Conservation (phyloP, 2,113 vertebrate genomes). For the Cheilinus undulatus region DNA sequence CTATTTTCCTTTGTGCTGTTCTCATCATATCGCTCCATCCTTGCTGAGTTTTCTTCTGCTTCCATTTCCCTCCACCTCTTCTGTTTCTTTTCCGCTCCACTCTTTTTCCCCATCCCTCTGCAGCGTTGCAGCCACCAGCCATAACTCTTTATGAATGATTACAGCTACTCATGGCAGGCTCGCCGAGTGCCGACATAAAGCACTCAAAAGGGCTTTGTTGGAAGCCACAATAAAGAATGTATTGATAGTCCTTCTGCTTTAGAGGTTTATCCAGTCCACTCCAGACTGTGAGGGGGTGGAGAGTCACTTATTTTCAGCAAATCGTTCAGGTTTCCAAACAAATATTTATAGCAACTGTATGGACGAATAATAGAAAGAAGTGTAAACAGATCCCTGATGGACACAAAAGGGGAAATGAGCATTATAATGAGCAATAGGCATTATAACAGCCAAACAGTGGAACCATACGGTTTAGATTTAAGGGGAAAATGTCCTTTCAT, state of each 20-base stretch:
- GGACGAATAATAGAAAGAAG: neutral
- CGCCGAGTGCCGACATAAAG: constrained; percentile 54
- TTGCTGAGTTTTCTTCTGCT: constrained; percentile 12
- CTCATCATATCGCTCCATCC: constrained; percentile 24
- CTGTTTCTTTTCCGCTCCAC: constrained; percentile 14
- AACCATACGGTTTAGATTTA: too few species aligned
- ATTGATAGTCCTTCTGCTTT: constrained; percentile 50
- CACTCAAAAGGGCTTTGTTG: constrained; percentile 58
- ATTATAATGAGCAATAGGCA: neutral
- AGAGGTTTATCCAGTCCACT: constrained; percentile 35
- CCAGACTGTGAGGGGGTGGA: constrained; percentile 17
- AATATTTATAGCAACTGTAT: neutral
- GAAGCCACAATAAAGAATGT: constrained; percentile 55
- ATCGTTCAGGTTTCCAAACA: constrained; percentile 6
- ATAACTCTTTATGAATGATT: constrained; percentile 72
- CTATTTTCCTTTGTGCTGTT: constrained; percentile 4
- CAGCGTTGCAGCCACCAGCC: constrained; percentile 29
- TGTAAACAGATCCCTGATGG: neutral
- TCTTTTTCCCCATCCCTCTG: constrained; percentile 23
- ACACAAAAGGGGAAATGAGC: neutral
- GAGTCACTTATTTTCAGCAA: constrained; percentile 3
- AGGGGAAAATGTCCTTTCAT: too few species aligned
- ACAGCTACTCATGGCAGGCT: constrained; percentile 64
- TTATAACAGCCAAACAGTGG: neutral
- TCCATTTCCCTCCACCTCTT: constrained; percentile 7